phyloP scores from a whole-genome alignment of 2,113 vertebrate genomes.

The Peromyscus maniculatus region DNA sequence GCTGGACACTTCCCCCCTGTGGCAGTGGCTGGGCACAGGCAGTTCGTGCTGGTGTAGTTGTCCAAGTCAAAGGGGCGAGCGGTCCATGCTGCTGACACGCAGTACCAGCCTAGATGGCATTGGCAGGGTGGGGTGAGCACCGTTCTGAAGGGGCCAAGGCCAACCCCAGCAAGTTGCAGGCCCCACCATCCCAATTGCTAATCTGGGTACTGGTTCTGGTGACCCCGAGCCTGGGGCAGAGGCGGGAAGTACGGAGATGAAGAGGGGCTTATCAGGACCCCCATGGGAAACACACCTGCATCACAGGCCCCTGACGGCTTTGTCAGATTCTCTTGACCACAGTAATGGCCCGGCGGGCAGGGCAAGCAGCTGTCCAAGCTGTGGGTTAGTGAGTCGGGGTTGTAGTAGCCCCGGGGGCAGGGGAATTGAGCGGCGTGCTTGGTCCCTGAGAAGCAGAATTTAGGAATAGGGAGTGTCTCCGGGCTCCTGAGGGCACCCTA shows the following conservation, averaged over 20 bases:
- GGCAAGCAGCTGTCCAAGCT: constrained; percentile 97
- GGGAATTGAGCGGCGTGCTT: constrained; percentile 93
- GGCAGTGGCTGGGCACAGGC: constrained; percentile 95
- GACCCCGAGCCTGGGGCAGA: background rate
- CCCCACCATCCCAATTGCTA: background rate
- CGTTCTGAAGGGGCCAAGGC: background rate
- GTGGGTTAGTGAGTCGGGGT: constrained; percentile 94
- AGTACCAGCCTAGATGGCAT: constrained; percentile 94
- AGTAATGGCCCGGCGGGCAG: constrained; percentile 95
- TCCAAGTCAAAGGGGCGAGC: constrained; percentile 96
- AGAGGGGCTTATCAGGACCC: background rate
- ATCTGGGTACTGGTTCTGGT: background rate
- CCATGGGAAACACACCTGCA: constrained; percentile 88
- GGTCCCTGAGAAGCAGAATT: constrained; percentile 89
- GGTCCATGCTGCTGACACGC: constrained; percentile 95
- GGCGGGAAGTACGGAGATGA: background rate
- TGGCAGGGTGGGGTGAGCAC: accelerated
- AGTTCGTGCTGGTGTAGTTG: constrained; percentile 96
- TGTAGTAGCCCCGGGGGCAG: constrained; percentile 97
- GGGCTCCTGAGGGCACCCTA: background rate
- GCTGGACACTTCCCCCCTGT: constrained; percentile 93
- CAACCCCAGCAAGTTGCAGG: background rate
- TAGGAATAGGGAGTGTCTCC: background rate
- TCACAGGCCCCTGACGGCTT: constrained; percentile 93
- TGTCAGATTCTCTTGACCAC: constrained; percentile 93